Percentiles rank a stretch among this genome's conserved stretches.
Conservation (phyloP, 2,797 vertebrate species). For the Clarias pachynema region DNA sequence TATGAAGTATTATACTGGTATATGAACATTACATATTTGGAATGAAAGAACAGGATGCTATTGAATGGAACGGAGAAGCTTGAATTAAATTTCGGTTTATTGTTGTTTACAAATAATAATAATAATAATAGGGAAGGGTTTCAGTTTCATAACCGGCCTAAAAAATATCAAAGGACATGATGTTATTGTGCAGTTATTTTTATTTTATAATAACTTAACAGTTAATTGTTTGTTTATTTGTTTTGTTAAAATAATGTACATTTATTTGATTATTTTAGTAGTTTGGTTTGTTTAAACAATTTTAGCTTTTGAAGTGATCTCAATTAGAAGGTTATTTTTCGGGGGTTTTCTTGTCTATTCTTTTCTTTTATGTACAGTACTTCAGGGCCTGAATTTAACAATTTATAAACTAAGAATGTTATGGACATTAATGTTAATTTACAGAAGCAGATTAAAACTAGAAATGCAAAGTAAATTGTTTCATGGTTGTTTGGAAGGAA, state of each 20-base stretch:
- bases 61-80: too few species aligned
- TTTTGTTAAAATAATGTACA: constrained; percentile 8
- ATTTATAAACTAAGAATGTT: constrained; percentile 3
- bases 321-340: constrained; percentile 37
- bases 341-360: not conserved
- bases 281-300: constrained; percentile 20
- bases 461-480: not conserved
- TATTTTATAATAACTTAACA: not conserved
- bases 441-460: not conserved
- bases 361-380: not conserved
- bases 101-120: not conserved
- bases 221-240: not conserved
- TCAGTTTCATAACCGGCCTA: not conserved
- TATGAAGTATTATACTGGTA: not conserved
- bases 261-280: constrained; percentile 15
- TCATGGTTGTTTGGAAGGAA: not conserved
- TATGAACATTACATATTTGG: not conserved
- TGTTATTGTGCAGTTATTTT: not conserved
- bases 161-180: not conserved
- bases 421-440: constrained; percentile 20
- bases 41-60: not conserved
- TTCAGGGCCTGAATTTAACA: not conserved
- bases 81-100: not conserved
- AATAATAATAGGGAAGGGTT: not conserved
- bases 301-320: constrained; percentile 3